Conservation (phyloP, 37 sponge, comb jelly and placozoan genomes). For the Chondrosia reniformis region DNA sequence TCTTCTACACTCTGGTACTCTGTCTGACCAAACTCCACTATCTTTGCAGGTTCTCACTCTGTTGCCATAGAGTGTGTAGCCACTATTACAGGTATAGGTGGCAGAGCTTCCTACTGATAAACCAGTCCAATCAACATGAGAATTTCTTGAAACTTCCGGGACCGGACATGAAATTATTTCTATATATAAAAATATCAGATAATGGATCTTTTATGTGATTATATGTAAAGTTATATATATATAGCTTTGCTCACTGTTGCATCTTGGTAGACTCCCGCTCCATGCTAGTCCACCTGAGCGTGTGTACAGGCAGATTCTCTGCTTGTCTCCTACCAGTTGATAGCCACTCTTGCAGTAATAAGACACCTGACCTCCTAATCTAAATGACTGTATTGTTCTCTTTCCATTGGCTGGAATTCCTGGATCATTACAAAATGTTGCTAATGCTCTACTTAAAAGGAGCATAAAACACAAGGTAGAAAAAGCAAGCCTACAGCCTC, state of each 20-base stretch:
- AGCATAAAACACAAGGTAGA: too few species aligned
- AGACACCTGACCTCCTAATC: neutral
- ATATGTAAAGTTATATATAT: too few species aligned
- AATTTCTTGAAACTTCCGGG: too few species aligned
- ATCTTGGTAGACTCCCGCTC: conserved; percentile 38
- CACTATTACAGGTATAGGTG: conserved; percentile 44
- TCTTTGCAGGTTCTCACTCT: conserved; percentile 20
- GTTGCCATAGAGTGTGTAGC: conserved; percentile 25
- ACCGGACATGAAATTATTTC: too few species aligned
- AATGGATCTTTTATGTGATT: too few species aligned
- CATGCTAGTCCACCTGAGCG: neutral
- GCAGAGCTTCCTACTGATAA: conserved; percentile 17
- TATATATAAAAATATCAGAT: too few species aligned
- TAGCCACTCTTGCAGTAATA: conserved; percentile 46
- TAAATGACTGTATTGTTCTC: neutral
- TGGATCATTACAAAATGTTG: conserved; percentile 18
- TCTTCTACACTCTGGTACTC: neutral
- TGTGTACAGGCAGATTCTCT: neutral
- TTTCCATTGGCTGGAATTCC: conserved; percentile 20
- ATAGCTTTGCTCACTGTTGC: conserved; percentile 29
- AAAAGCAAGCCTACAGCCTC: too few species aligned
- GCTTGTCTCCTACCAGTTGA: conserved; percentile 21
- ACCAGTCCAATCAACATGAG: conserved; percentile 4
- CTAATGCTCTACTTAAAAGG: too few species aligned
- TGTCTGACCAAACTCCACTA: conserved; percentile 33